Percentiles rank a stretch among this genome's conserved stretches.
These are phyloP conservation scores for Lycocerus yunnanus DNA, from an alignment of 2,888 invertebrate species.

Conservation along the genomic window DNA sequence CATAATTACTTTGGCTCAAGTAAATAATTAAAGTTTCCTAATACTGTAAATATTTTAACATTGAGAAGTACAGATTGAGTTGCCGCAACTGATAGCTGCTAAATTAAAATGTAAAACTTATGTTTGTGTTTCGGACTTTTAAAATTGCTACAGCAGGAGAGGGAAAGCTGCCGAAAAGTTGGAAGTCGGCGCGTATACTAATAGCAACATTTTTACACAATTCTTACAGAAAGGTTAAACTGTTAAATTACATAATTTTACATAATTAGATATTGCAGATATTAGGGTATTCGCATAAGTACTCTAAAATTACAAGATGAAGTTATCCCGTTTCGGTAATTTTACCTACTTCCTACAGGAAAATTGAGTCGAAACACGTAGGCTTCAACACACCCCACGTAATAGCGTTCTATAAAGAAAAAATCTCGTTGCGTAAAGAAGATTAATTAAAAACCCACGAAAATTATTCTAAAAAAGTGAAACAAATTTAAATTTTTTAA, in stretches of 20 bases:
- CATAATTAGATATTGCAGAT: neutral
- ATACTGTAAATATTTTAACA: constrained; percentile 6
- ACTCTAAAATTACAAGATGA: neutral
- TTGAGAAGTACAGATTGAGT: neutral
- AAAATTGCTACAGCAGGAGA: neutral
- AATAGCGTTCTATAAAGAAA: neutral
- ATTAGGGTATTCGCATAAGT: neutral
- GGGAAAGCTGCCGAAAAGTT: neutral
- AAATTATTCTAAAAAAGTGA: neutral
- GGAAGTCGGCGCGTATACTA: neutral
- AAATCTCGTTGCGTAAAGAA: neutral
- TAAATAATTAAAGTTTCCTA: neutral
- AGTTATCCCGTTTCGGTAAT: neutral
- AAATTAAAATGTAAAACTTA: constrained; percentile 18
- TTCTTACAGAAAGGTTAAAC: neutral
- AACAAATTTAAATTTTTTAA: neutral
- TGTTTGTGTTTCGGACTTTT: constrained; percentile 14
- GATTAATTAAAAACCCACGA: neutral
- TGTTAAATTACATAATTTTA: neutral
- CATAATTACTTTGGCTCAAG: neutral
- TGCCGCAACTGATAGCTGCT: constrained; percentile 6
- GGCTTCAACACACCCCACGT: neutral
- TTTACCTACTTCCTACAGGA: neutral
- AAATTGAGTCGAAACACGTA: neutral
- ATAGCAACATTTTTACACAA: neutral